Evolutionary conservation across 2,888 invertebrate genomes (phyloP).

Genomic region (Arctia plantaginis): DNA sequence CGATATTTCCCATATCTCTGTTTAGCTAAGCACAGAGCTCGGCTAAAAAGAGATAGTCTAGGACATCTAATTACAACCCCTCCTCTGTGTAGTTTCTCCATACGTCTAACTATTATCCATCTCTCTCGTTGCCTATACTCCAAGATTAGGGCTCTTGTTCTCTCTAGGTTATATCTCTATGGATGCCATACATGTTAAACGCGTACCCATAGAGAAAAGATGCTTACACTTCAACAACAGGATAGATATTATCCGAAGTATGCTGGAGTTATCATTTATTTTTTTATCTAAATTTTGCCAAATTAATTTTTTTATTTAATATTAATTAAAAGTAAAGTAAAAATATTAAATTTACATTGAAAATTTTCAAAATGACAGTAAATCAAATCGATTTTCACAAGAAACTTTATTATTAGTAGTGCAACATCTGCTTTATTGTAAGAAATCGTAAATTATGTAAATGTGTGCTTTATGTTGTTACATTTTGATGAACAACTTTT

Average conservation of each 20-base stretch:
- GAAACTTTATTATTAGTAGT: not conserved
- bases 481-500: not conserved
- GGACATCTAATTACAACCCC: no score
- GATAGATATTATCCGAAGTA: not conserved
- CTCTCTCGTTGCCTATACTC: no score
- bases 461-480: not conserved
- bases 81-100: no score
- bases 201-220: not conserved
- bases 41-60: no score
- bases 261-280: not conserved
- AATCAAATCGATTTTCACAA: not conserved
- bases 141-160: no score
- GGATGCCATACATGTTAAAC: not conserved
- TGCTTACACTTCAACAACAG: no score
- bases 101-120: no score
- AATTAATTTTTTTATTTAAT: no score
- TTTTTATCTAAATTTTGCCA: not conserved
- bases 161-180: no score
- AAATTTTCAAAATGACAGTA: not conserved
- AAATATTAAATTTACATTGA: not conserved
- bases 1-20: no score
- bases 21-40: no score
- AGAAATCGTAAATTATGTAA: slow-evolving; percentile 6
- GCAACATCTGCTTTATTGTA: slow-evolving; percentile 21
- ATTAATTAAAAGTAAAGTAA: no score